Conservation (phyloP, 2,888 invertebrate species). For the Tethea ocularis region DNA sequence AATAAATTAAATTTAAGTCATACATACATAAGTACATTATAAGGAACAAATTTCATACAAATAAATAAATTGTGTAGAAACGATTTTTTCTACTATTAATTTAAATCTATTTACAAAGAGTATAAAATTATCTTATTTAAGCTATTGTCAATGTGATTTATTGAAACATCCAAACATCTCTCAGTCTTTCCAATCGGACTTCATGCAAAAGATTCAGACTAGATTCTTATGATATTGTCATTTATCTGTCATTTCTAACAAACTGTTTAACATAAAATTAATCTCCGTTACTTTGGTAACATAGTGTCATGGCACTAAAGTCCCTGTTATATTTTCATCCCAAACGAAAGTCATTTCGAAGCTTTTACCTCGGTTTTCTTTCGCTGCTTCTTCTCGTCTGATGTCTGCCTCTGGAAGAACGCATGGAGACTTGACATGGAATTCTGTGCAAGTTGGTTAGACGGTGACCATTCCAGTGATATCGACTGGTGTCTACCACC, state of each 20-base stretch:
- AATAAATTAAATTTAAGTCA: slow-evolving; percentile 70
- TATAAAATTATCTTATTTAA: slow-evolving; percentile 27
- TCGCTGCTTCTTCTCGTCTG: slow-evolving; percentile 73
- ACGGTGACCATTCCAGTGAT: slow-evolving; percentile 89
- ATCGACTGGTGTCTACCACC: slow-evolving; percentile 86
- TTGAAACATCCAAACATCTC: slow-evolving; percentile 17
- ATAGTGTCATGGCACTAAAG: slow-evolving; percentile 73
- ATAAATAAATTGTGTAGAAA: slow-evolving; percentile 27
- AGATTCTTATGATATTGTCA: slow-evolving; percentile 66
- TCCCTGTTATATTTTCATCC: slow-evolving; percentile 40
- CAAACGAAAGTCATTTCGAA: slow-evolving; percentile 49
- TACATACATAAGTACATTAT: slow-evolving; percentile 65
- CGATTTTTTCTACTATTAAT: slow-evolving; percentile 29
- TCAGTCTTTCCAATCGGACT: slow-evolving; percentile 63
- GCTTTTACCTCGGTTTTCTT: slow-evolving; percentile 61
- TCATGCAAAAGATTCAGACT: slow-evolving; percentile 62
- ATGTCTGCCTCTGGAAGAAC: slow-evolving; percentile 88
- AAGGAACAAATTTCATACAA: slow-evolving; percentile 64
- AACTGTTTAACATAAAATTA: slow-evolving; percentile 48
- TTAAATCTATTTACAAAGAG: slow-evolving; percentile 6
- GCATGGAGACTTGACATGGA: slow-evolving; percentile 92
- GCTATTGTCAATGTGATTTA: slow-evolving; percentile 44
- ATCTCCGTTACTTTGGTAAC: slow-evolving; percentile 79
- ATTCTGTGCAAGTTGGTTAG: slow-evolving; percentile 88
- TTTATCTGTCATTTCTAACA: slow-evolving; percentile 41